Evolutionary conservation across 2,113 vertebrate genomes (phyloP), one percentile per base, ranked within the genome.

Genomic region (Centrocercus urophasianus): DNA sequence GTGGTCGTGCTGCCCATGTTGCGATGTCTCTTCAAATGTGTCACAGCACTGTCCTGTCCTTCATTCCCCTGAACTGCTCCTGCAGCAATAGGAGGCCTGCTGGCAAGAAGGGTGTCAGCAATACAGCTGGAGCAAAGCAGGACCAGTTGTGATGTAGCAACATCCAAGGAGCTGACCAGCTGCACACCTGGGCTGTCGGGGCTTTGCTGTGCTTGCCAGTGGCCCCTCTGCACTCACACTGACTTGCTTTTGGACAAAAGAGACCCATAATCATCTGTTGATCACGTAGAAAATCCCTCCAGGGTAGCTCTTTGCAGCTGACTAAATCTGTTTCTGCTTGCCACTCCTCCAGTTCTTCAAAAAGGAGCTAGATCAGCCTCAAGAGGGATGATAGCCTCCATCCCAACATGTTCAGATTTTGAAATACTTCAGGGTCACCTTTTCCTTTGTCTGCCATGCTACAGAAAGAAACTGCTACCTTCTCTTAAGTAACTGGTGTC

Each of bases 31-130:
- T 72, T 86, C 57, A 75, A 65, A 65, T 11, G 6, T 12, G 8
- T 30, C 27, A 19, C 0, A 0, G 14, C 30, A 43, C 48, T 13
- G 20, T 18, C 25, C 54, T 20, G 38, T 11, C 48, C 34, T 57
- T 66, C 7, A 10, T 61, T 83, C 34, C 56, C 21, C 34, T 74
- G 30, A 21, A 21, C 48, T 52, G 36, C 28, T 79, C 48, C 43
- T 10, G 3, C 34, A 66, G 32, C 30, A 89, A 24, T 19, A 9
- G 69, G 47, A 71, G 22, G 25, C n/a, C 25, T 67, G 20, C 59
- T 83, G 11, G 57, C 66, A 61, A 87, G 54, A 10, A 61, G 34
- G 78, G 63, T 47, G 60, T n/a, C 60, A 38, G 13, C 34, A 36
- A 25, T 14, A 61, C 60, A 24, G 59, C n/a, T 60, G 8, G 8